Evolutionary conservation across 2,888 invertebrate genomes (phyloP).

Genomic region (Eupithecia tripunctaria): DNA sequence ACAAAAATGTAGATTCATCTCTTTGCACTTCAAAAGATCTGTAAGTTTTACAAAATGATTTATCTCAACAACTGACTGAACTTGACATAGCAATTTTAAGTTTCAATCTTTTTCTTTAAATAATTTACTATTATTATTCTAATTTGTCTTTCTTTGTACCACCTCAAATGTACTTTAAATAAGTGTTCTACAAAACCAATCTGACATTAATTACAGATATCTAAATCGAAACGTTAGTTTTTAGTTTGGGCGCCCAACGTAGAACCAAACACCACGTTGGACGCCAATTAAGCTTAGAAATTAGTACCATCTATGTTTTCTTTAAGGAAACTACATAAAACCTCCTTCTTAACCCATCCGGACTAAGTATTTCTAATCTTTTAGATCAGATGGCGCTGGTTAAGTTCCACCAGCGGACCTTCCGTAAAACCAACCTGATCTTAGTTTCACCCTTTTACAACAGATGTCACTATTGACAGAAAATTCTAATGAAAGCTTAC

Average conservation of each 20-base stretch:
- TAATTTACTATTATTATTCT: no score
- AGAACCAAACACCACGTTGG: constrained; percentile 36
- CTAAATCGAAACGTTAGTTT: not conserved
- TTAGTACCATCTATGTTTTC: not conserved
- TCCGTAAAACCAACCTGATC: not conserved
- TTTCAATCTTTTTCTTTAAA: no score
- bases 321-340: not conserved
- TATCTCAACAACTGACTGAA: no score
- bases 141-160: no score
- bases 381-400: not conserved
- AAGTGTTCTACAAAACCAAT: no score
- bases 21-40: no score
- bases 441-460: not conserved
- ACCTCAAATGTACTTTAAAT: no score
- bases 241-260: not conserved
- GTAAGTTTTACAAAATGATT: no score
- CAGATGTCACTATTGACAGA: constrained; percentile 1
- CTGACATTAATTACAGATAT: not conserved
- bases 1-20: no score
- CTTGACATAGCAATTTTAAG: no score
- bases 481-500: not conserved
- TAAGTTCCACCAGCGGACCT: not conserved
- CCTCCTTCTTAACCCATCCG: not conserved
- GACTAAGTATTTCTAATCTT: not conserved
- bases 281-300: constrained; percentile 30